phyloP scores from a whole-genome alignment of 2,113 vertebrate genomes.

The Tetraodon nigroviridis region DNA sequence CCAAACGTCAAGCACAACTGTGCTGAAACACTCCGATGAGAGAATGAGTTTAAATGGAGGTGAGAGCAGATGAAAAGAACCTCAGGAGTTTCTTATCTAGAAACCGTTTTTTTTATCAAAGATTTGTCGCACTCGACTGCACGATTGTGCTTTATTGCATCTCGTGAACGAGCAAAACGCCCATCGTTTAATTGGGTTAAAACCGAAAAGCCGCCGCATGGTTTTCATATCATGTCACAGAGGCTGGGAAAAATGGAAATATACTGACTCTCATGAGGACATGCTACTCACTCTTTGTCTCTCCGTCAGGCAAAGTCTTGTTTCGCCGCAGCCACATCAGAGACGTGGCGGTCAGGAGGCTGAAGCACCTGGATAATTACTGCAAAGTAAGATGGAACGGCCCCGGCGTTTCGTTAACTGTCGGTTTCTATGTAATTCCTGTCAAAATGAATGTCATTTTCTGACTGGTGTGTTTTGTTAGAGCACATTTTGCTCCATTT shows the following conservation, averaged over 20 bases:
- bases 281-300: slow-evolving; percentile 8
- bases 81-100: no score
- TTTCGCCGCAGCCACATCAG: slow-evolving; percentile 94
- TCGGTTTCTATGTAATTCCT: neutral
- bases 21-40: neutral
- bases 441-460: neutral
- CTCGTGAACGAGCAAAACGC: no score
- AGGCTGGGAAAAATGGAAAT: no score
- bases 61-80: neutral
- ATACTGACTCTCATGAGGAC: neutral
- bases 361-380: slow-evolving; percentile 93
- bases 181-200: no score
- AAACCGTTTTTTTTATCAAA: no score
- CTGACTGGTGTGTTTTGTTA: neutral
- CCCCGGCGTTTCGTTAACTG: no score
- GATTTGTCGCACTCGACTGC: no score
- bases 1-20: slow-evolving; percentile 4
- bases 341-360: slow-evolving; percentile 90
- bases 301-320: slow-evolving; percentile 86
- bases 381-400: slow-evolving; percentile 83
- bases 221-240: no score
- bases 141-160: no score
- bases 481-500: neutral
- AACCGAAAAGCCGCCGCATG: no score
- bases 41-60: no score